Evolutionary conservation across 2,113 vertebrate species (phyloP).

Genomic region (Cisticola juncidis): DNA sequence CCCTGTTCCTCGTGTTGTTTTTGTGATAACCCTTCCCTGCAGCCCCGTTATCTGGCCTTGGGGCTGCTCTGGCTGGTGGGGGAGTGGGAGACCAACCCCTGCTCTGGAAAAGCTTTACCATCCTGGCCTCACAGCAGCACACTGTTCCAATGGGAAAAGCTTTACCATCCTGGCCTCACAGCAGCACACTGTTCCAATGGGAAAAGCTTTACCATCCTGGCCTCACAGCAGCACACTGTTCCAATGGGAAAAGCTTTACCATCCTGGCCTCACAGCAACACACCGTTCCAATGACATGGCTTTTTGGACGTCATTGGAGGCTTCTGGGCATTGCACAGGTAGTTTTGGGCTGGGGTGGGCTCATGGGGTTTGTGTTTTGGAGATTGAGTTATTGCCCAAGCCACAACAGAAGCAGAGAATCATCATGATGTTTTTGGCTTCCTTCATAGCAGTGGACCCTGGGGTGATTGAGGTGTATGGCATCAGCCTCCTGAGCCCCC

Average conservation of each 20-base stretch:
- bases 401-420: neutral
- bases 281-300: neutral
- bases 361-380: neutral
- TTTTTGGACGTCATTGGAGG: neutral
- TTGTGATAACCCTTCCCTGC: neutral
- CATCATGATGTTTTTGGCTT: neutral
- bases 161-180: no score
- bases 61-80: rapidly evolving
- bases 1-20: neutral
- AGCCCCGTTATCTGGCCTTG: neutral
- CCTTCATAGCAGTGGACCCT: neutral
- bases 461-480: rapidly evolving
- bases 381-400: rapidly evolving
- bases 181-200: no score
- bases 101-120: neutral
- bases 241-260: no score
- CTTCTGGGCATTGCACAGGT: neutral
- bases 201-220: no score
- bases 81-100: rapidly evolving
- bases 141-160: rapidly evolving
- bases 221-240: no score
- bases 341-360: neutral
- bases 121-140: neutral
- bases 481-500: neutral
- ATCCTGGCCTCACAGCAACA: no score